Conservation (phyloP, 1,140 invertebrate genomes). For the Archivesica marissinica region DNA sequence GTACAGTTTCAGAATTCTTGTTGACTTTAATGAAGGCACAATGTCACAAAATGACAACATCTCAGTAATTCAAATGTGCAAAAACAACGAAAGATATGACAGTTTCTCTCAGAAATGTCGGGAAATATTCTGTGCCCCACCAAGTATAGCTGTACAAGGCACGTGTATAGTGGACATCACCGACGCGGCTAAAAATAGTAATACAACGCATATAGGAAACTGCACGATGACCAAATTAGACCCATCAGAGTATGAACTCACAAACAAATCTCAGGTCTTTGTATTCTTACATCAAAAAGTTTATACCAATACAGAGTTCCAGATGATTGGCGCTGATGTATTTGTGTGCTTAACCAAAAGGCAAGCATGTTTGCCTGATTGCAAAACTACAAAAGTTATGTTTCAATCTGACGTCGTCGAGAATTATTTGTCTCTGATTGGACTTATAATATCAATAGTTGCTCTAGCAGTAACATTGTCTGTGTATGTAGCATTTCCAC, state of each 20-base stretch:
- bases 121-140: neutral
- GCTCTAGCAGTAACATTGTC: constrained; percentile 73
- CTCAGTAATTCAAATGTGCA: neutral
- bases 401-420: constrained; percentile 49
- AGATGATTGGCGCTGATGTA: constrained; percentile 1
- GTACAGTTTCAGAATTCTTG: neutral
- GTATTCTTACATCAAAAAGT: constrained; percentile 1
- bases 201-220: neutral
- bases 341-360: constrained; percentile 25
- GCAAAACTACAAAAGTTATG: constrained; percentile 2
- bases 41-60: neutral
- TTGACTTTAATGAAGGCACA: neutral
- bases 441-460: constrained; percentile 68
- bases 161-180: neutral
- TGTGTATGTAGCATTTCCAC: constrained; percentile 81
- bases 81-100: constrained; percentile 2
- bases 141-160: neutral
- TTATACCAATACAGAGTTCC: constrained; percentile 19
- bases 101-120: neutral
- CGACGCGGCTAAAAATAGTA: neutral
- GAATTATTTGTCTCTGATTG: constrained; percentile 67
- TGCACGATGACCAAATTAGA: neutral
- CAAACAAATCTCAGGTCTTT: constrained; percentile 13
- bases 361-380: constrained; percentile 4
- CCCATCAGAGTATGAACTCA: neutral